phyloP scores from a whole-genome alignment of 1,140 invertebrate species.

The Mycetomoellerius zeteki region DNA sequence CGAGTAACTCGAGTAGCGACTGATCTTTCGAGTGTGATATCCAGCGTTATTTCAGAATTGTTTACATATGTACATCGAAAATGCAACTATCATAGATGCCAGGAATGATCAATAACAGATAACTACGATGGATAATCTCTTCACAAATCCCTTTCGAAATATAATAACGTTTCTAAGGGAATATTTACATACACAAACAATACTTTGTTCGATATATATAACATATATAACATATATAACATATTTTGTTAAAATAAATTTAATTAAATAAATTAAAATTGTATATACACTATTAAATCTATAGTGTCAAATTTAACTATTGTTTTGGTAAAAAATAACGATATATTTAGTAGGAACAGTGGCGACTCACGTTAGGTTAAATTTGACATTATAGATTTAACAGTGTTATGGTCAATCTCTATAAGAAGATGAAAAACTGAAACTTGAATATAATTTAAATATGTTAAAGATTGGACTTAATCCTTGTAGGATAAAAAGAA shows the following conservation, averaged over 20 bases:
- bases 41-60: neutral
- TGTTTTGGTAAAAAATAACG: no score
- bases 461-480: neutral
- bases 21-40: neutral
- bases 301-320: no score
- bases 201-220: neutral
- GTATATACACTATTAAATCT: no score
- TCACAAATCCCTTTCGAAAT: neutral
- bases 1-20: neutral
- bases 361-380: no score
- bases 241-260: neutral
- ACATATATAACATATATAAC: no score
- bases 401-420: neutral
- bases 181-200: no score
- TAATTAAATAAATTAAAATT: neutral
- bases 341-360: no score
- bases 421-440: neutral
- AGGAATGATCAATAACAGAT: slow-evolving; percentile 7
- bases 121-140: neutral
- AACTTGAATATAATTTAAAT: neutral
- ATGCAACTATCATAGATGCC: neutral
- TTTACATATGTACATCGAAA: neutral
- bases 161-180: neutral
- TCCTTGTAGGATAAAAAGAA: neutral
- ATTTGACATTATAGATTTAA: no score